These are phyloP conservation scores for Sebastolobus alascanus DNA, from an alignment of 2,797 vertebrate species.

Conservation along the genomic window DNA sequence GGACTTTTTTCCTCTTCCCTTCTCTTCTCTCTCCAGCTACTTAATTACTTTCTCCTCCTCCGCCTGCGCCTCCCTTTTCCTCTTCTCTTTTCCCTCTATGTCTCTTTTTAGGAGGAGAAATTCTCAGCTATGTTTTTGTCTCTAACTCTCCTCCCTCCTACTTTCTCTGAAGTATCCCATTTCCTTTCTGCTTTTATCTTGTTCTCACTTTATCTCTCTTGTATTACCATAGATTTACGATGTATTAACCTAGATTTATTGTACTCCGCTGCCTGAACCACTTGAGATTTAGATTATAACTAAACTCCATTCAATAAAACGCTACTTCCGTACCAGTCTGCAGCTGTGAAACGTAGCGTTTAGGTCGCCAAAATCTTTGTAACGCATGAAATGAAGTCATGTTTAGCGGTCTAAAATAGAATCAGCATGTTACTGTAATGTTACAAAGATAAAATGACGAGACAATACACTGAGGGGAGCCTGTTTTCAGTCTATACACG, in stretches of 20 bases:
- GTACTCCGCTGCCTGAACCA: neutral
- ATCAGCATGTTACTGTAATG: neutral
- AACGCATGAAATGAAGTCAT: neutral
- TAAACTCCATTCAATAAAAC: conserved; percentile 4
- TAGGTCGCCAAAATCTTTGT: neutral
- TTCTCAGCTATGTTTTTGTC: conserved; percentile 21
- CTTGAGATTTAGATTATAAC: conserved; percentile 28
- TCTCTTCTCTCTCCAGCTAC: conserved; percentile 44
- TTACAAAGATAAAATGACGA: neutral
- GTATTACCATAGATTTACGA: conserved; percentile 47
- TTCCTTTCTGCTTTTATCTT: conserved; percentile 57
- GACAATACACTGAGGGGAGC: neutral
- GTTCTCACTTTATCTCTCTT: conserved; percentile 38
- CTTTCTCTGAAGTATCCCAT: conserved; percentile 40
- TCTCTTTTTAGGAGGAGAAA: conserved; percentile 32
- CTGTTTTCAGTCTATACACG: neutral
- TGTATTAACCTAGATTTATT: conserved; percentile 50
- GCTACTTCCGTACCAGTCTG: neutral
- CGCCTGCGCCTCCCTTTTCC: conserved; percentile 20
- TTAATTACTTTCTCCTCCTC: conserved; percentile 54
- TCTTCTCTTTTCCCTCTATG: neutral
- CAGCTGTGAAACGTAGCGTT: neutral
- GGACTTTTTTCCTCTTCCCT: conserved; percentile 28
- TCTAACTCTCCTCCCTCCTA: conserved; percentile 2
- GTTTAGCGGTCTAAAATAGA: neutral